Conservation (phyloP, 2,797 vertebrate genomes). For the Spheniscus humboldti region DNA sequence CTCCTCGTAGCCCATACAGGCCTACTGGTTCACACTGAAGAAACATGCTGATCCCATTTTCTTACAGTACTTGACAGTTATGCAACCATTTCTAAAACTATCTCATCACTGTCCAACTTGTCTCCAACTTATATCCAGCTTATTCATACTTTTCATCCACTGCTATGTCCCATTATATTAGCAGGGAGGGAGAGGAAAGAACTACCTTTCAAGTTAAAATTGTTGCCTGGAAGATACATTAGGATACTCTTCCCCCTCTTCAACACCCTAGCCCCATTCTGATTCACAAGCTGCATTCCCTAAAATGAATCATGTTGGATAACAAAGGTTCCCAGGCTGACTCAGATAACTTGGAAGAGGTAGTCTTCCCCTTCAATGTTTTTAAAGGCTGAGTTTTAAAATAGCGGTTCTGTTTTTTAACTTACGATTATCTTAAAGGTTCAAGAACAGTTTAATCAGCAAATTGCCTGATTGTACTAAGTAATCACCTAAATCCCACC, state of each 20-base stretch:
- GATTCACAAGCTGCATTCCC: neutral
- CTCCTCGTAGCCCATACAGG: neutral
- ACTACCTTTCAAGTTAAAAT: neutral
- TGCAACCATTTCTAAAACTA: neutral
- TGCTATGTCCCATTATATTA: neutral
- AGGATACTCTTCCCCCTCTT: neutral
- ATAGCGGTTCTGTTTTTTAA: slow-evolving; percentile 15
- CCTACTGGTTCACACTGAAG: neutral
- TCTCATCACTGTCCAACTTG: neutral
- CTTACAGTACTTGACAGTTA: neutral
- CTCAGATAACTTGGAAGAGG: slow-evolving; percentile 19
- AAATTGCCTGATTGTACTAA: neutral
- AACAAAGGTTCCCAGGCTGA: slow-evolving; percentile 12
- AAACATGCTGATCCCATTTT: neutral
- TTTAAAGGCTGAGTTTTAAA: slow-evolving; percentile 22
- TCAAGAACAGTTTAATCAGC: neutral
- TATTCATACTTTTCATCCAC: neutral
- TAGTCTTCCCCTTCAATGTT: neutral
- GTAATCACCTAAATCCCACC: neutral
- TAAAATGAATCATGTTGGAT: neutral
- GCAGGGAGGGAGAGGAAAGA: neutral
- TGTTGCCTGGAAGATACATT: neutral
- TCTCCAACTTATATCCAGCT: neutral
- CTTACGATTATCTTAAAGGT: neutral
- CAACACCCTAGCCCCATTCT: neutral